phyloP scores from a whole-genome alignment of 2,113 vertebrate species.

The Eonycteris spelaea region DNA sequence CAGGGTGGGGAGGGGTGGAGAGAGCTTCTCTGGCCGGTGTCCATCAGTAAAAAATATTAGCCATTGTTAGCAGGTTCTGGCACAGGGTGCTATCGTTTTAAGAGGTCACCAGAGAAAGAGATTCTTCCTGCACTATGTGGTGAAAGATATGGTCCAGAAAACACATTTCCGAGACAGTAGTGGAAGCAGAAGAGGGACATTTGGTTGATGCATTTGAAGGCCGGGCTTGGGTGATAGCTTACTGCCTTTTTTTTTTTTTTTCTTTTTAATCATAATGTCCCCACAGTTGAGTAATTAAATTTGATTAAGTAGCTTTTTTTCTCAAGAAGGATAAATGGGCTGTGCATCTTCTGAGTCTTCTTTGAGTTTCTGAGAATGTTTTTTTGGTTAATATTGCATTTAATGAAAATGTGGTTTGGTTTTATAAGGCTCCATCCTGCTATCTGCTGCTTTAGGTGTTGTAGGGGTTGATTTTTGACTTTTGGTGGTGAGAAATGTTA shows the following conservation, averaged over 20 bases:
- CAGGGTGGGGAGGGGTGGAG: not conserved
- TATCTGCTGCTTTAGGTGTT: not conserved
- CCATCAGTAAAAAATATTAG: not conserved
- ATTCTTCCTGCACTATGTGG: not conserved
- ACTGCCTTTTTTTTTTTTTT: not conserved
- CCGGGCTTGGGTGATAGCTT: not conserved
- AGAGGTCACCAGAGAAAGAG: conserved; percentile 35
- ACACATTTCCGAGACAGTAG: not conserved
- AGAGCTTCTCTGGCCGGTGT: not conserved
- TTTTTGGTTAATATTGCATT: not conserved
- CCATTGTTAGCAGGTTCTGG: conserved; percentile 40
- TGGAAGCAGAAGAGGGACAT: not conserved
- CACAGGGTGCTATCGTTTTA: conserved; percentile 19
- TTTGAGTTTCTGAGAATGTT: not conserved
- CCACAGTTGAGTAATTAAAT: not conserved
- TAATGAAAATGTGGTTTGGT: not conserved
- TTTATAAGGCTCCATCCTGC: not conserved
- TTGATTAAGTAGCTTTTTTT: not conserved
- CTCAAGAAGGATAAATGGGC: not conserved
- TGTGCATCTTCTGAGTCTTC: not conserved
- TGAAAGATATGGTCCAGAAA: not conserved
- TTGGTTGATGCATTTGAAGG: not conserved
- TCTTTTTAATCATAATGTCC: not conserved
- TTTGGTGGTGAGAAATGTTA: not conserved
- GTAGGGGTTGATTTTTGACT: not conserved